These are phyloP conservation scores for Toxotes lorentzi DNA, from an alignment of 2,797 vertebrate species.

Conservation along the genomic window DNA sequence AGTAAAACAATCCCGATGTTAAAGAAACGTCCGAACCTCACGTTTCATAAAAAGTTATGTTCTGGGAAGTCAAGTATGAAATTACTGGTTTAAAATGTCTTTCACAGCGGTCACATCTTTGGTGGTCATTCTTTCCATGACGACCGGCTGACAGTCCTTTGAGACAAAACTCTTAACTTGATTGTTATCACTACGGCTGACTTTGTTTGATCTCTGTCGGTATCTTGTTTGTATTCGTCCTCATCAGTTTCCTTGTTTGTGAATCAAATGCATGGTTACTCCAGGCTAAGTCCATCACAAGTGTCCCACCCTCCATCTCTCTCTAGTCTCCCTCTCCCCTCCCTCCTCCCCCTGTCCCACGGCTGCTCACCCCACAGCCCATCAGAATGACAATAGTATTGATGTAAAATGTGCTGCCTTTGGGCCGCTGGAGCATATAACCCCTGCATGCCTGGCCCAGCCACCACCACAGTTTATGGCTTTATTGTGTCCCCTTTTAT, in stretches of 20 bases:
- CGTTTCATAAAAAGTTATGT: slow-evolving; percentile 9
- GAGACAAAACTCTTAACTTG: slow-evolving; percentile 37
- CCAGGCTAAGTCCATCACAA: slow-evolving; percentile 74
- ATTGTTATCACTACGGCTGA: slow-evolving; percentile 40
- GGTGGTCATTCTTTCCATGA: slow-evolving; percentile 9
- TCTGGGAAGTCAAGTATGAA: slow-evolving; percentile 18
- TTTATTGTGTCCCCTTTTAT: slow-evolving; percentile 86
- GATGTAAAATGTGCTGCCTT: slow-evolving; percentile 86
- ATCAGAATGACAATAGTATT: slow-evolving; percentile 87
- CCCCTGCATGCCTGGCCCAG: slow-evolving; percentile 81
- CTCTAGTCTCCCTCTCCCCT: slow-evolving; percentile 10
- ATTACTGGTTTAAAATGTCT: slow-evolving; percentile 7
- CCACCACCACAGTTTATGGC: slow-evolving; percentile 83
- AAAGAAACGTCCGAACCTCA: slow-evolving; percentile 2
- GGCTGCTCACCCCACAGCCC: slow-evolving; percentile 76
- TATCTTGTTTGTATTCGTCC: slow-evolving; percentile 68
- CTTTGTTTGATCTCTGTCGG: slow-evolving; percentile 64
- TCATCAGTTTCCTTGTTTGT: slow-evolving; percentile 73
- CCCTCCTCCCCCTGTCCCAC: slow-evolving; percentile 59
- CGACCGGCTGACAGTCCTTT: slow-evolving; percentile 33
- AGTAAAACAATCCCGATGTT: background rate
- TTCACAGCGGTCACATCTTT: slow-evolving; percentile 9
- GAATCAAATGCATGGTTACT: slow-evolving; percentile 69
- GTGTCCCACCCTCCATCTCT: slow-evolving; percentile 65
- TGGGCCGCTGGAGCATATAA: slow-evolving; percentile 82